phyloP scores from a whole-genome alignment of 2,113 vertebrate genomes.

The Nycticryphes semicollaris region DNA sequence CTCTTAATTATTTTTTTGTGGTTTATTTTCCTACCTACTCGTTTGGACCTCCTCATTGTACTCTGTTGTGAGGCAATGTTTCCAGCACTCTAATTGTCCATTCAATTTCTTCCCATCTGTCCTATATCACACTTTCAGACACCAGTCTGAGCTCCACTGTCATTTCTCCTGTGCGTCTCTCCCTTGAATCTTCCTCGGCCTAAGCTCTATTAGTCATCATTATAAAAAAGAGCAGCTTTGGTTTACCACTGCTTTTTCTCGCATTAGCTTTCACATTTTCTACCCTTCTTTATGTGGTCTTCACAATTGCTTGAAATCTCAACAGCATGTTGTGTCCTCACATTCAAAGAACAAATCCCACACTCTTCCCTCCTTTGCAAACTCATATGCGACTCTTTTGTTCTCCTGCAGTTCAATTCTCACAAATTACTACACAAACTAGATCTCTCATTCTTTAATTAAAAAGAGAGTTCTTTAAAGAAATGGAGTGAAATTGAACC shows the following conservation, averaged over 20 bases:
- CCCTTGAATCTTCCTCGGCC: not conserved
- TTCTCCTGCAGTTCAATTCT: not conserved
- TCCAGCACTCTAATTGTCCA: not conserved
- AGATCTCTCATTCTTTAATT: not conserved
- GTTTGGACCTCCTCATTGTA: not conserved
- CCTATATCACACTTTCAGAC: not conserved
- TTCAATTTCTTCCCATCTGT: not conserved
- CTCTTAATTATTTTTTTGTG: not conserved
- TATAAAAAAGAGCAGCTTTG: not conserved
- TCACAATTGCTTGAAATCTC: not conserved
- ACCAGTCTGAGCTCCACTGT: not conserved
- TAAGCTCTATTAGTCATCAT: not conserved
- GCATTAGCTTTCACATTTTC: not conserved
- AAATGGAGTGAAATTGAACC: not conserved
- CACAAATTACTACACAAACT: not conserved
- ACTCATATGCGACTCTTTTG: not conserved
- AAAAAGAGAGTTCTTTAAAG: not conserved
- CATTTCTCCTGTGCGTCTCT: not conserved
- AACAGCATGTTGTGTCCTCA: not conserved
- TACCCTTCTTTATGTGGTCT: not conserved
- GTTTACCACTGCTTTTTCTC: not conserved
- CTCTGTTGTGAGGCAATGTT: not conserved
- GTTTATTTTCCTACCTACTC: not conserved
- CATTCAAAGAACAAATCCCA: not conserved
- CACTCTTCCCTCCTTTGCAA: not conserved